phyloP scores from a whole-genome alignment of 2,113 vertebrate species.

The Thamnophis sirtalis region DNA sequence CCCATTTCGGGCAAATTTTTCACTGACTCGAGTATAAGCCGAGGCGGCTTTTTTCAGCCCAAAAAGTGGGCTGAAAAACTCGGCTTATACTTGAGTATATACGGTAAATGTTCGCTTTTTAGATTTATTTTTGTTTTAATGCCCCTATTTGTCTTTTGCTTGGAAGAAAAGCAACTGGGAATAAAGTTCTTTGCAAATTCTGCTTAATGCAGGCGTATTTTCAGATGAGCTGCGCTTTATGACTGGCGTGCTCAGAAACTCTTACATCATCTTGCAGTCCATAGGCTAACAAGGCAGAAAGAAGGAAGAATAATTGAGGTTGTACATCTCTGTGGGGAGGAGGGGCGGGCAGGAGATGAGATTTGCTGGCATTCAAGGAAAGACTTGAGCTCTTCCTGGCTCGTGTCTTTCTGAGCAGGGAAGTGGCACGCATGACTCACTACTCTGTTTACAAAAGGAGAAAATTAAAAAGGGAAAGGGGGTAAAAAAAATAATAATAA shows the following conservation, averaged over 20 bases:
- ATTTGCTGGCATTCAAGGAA: slow-evolving; percentile 49
- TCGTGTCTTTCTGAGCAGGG: slow-evolving; percentile 51
- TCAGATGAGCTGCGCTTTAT: neutral
- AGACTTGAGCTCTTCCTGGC: slow-evolving; percentile 52
- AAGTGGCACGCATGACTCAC: slow-evolving; percentile 48
- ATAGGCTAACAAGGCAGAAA: slow-evolving; percentile 24
- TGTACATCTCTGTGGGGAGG: slow-evolving; percentile 17
- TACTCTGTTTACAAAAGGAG: slow-evolving; percentile 57
- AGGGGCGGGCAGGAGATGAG: neutral
- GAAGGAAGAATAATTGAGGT: slow-evolving; percentile 42
- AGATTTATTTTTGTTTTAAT: too few relatives aligned
- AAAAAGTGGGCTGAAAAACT: too few relatives aligned
- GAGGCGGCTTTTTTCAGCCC: too few relatives aligned
- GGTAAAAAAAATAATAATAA: rapidly evolving
- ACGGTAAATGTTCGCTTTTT: neutral
- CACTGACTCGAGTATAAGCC: too few relatives aligned
- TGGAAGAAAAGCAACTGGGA: neutral
- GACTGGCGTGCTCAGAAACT: neutral
- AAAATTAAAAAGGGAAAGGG: slow-evolving; percentile 19
- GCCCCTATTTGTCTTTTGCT: neutral
- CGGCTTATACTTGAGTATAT: too few relatives aligned
- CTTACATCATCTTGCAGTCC: slow-evolving; percentile 12
- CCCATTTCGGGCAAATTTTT: too few relatives aligned
- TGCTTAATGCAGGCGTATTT: neutral
- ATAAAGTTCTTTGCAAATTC: neutral